These are phyloP conservation scores for Andricus curvator DNA, from an alignment of 2,888 invertebrate species.

Conservation along the genomic window DNA sequence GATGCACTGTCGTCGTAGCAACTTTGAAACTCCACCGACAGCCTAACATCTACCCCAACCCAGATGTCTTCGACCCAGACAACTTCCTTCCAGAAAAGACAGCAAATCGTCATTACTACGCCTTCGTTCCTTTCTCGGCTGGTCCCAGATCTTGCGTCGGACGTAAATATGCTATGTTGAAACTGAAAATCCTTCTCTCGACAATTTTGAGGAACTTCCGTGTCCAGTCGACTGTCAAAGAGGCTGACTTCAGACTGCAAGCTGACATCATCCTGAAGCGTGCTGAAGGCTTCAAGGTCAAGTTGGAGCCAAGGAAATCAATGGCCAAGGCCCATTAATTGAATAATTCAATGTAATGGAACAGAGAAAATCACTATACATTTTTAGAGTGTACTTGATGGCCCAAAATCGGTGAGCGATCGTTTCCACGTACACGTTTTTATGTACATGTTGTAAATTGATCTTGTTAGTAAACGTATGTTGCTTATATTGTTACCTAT, in stretches of 20 bases:
- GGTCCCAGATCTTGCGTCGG: constrained; percentile 90
- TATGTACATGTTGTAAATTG: constrained; percentile 64
- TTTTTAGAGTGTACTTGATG: not conserved
- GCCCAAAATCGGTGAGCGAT: not conserved
- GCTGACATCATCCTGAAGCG: constrained; percentile 88
- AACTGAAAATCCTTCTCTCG: constrained; percentile 86
- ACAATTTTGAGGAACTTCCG: constrained; percentile 86
- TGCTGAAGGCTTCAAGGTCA: constrained; percentile 84
- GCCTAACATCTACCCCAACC: constrained; percentile 84
- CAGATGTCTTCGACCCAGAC: constrained; percentile 87
- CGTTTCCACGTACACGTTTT: constrained; percentile 45
- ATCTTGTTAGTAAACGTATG: constrained; percentile 57
- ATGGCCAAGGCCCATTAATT: constrained; percentile 57
- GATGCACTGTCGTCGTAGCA: constrained; percentile 84
- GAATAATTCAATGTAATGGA: not conserved
- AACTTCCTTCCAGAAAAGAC: constrained; percentile 89
- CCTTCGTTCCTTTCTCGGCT: constrained; percentile 90
- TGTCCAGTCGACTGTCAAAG: constrained; percentile 82
- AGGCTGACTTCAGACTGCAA: constrained; percentile 84
- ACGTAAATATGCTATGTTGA: constrained; percentile 89
- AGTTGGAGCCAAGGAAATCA: constrained; percentile 69
- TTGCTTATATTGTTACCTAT: constrained; percentile 57
- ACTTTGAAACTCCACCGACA: constrained; percentile 86
- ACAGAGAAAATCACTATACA: not conserved
- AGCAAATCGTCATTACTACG: constrained; percentile 88